phyloP scores from a whole-genome alignment of 2,113 vertebrate species.

The Colaptes auratus region DNA sequence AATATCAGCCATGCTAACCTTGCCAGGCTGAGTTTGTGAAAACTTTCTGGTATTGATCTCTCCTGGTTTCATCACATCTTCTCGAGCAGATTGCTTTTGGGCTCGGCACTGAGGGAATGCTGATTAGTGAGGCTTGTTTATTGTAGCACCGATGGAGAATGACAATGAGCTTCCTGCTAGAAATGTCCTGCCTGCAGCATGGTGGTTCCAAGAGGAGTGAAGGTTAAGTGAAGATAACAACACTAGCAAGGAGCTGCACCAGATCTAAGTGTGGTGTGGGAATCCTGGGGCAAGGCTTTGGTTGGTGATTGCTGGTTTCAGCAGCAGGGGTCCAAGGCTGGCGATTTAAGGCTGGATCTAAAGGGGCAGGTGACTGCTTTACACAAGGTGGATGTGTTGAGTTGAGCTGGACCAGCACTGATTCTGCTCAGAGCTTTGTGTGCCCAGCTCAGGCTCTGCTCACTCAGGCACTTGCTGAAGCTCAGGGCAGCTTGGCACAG shows the following conservation, averaged over 20 bases:
- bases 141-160: conserved; percentile 34
- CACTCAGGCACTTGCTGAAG: too few species aligned
- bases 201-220: background rate
- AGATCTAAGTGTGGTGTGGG: background rate
- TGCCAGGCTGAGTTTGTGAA: conserved; percentile 43
- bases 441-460: too few species aligned
- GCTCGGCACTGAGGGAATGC: conserved; percentile 34
- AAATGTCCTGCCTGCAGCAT: background rate
- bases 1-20: conserved; percentile 43
- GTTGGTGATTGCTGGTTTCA: rapidly evolving
- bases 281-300: background rate
- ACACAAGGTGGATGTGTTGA: background rate
- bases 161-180: conserved; percentile 35
- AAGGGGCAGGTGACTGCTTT: background rate
- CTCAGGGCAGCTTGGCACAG: too few species aligned
- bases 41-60: conserved; percentile 60
- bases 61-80: conserved; percentile 53
- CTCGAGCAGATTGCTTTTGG: conserved; percentile 49
- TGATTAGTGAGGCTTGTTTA: conserved; percentile 53
- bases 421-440: too few species aligned
- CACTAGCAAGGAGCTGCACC: background rate
- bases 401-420: too few species aligned
- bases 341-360: background rate
- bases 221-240: conserved; percentile 3
- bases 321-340: background rate